These are phyloP conservation scores for Xestia sexstrigata DNA, from an alignment of 2,888 invertebrate genomes.

Conservation along the genomic window DNA sequence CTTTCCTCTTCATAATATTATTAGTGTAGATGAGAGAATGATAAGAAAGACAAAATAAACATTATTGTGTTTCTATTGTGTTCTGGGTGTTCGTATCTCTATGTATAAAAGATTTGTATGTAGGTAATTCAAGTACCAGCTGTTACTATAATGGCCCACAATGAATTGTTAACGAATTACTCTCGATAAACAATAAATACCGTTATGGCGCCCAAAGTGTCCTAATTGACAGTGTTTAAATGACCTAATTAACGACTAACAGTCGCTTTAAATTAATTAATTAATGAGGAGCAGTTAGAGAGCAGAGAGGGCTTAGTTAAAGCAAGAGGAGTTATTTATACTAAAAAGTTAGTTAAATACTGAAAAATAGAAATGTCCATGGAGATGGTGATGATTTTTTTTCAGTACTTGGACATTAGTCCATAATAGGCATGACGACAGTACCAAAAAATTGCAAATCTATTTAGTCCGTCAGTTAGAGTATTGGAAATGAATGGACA, in stretches of 20 bases:
- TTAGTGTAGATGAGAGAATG: too few relatives aligned
- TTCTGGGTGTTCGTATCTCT: background rate
- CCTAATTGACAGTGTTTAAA: too few relatives aligned
- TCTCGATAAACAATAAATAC: too few relatives aligned
- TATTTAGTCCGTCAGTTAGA: too few relatives aligned
- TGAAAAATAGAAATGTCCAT: background rate
- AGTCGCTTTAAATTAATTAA: constrained; percentile 30
- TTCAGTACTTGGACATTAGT: too few relatives aligned
- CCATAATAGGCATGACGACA: too few relatives aligned
- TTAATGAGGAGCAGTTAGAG: constrained; percentile 30
- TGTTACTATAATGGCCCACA: background rate
- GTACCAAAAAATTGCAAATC: too few relatives aligned
- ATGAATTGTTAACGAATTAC: background rate
- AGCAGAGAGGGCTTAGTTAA: background rate
- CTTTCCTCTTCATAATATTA: too few relatives aligned
- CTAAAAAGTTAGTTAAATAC: background rate
- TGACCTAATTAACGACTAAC: constrained; percentile 38
- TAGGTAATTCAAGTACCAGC: background rate
- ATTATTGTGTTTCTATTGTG: background rate
- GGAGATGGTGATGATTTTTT: background rate
- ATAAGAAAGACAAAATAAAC: background rate
- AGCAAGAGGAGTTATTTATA: background rate
- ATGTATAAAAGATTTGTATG: background rate
- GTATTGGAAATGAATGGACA: too few relatives aligned
- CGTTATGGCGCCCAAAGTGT: too few relatives aligned